Percentiles rank a stretch among this genome's conserved stretches.
Evolutionary conservation across 2,888 invertebrate species (phyloP).

Genomic region (Ommatoiulus sabulosus): DNA sequence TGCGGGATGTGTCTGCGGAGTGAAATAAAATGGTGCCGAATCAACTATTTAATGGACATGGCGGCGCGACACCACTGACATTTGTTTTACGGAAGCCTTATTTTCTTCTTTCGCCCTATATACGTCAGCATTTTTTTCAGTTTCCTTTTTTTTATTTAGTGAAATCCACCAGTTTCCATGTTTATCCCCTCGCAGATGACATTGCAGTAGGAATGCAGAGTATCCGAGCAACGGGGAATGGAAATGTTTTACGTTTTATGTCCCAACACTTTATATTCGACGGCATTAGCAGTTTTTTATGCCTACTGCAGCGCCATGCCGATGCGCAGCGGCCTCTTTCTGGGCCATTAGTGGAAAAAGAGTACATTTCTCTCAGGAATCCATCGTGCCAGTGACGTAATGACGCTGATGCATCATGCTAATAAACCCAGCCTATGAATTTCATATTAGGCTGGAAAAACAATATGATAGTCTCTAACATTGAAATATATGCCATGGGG

Average conservation of each 20-base stretch:
- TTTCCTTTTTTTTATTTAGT: not conserved
- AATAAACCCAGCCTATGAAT: not conserved
- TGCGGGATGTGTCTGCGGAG: not conserved
- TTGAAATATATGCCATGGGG: not conserved
- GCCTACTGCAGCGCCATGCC: constrained; percentile 18
- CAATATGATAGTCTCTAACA: constrained; percentile 34
- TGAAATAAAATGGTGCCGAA: constrained; percentile 34
- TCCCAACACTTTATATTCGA: not conserved
- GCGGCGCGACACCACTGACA: constrained; percentile 34
- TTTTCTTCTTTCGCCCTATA: not conserved
- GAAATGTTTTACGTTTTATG: constrained; percentile 19
- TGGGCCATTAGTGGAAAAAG: constrained; percentile 13
- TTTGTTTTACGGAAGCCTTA: not conserved
- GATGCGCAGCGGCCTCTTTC: not conserved
- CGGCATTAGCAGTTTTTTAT: constrained; percentile 8
- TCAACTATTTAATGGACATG: constrained; percentile 34
- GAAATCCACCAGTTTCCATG: not conserved
- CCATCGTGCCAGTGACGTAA: constrained; percentile 14
- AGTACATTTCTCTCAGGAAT: constrained; percentile 1
- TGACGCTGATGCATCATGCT: constrained; percentile 12
- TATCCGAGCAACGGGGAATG: constrained; percentile 28
- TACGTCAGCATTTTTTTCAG: constrained; percentile 14
- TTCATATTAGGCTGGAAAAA: constrained; percentile 32
- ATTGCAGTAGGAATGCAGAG: constrained; percentile 23
- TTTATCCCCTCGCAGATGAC: constrained; percentile 34